Evolutionary conservation across 23 tunicate genomes (phyloP).

Genomic region (Trididemnum nubilum): DNA sequence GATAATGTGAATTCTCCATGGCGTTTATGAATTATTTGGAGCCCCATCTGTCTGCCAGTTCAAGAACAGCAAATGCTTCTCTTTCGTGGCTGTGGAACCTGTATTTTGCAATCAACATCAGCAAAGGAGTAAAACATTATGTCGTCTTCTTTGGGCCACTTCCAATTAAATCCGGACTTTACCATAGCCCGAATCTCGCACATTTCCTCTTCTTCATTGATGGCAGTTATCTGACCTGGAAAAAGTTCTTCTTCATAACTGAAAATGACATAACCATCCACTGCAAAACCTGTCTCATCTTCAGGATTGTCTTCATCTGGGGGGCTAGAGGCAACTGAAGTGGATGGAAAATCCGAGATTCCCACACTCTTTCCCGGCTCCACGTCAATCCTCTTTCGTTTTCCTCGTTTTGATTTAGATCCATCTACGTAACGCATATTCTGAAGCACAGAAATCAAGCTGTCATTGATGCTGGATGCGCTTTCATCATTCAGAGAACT

Average conservation of each 20-base stretch:
- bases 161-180: not conserved
- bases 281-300: not conserved
- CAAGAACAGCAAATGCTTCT: slow-evolving; percentile 7
- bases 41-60: not conserved
- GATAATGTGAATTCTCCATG: too few relatives aligned
- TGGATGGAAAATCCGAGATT: not conserved
- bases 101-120: not conserved
- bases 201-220: not conserved
- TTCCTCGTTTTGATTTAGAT: not conserved
- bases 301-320: not conserved
- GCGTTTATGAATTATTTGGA: too few relatives aligned
- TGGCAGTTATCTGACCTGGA: too few relatives aligned
- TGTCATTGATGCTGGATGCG: not conserved
- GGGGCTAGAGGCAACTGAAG: not conserved
- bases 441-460: not conserved
- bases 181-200: not conserved
- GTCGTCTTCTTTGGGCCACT: slow-evolving; percentile 2
- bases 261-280: not conserved
- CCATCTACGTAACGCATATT: not conserved
- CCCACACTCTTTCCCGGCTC: slow-evolving; percentile 15
- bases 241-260: not conserved
- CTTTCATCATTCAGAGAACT: not conserved
- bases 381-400: not conserved
- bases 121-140: not conserved
- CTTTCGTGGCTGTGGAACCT: not conserved